These are phyloP conservation scores for Acipenser transmontanus DNA, from an alignment of 2,797 vertebrate genomes.

Conservation along the genomic window DNA sequence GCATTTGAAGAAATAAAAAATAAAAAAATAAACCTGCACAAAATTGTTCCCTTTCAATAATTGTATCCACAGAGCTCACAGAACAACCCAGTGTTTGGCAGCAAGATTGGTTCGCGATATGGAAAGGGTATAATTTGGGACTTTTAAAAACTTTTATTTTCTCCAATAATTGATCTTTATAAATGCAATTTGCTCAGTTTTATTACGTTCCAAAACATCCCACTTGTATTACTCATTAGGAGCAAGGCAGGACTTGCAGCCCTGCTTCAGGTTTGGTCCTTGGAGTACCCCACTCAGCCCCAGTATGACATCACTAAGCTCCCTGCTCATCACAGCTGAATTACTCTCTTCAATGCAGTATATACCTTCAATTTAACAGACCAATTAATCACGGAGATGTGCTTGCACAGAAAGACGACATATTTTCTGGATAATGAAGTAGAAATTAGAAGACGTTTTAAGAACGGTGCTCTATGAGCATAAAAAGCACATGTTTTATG, in stretches of 20 bases:
- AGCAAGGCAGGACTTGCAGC: conserved; percentile 21
- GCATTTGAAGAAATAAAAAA: too few species aligned
- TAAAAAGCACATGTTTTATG: conserved; percentile 26
- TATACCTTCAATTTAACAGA: conserved; percentile 49
- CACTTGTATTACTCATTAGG: conserved; percentile 31
- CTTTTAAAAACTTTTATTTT: neutral
- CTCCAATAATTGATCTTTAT: neutral
- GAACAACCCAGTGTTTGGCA: too few species aligned
- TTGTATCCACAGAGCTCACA: too few species aligned
- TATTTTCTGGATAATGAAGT: conserved; percentile 57
- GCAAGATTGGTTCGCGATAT: too few species aligned
- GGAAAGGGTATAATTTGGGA: too few species aligned
- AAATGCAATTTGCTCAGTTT: neutral
- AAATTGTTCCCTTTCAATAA: too few species aligned
- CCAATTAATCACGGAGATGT: conserved; percentile 55
- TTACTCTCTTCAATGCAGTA: conserved; percentile 37
- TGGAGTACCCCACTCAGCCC: conserved; percentile 35
- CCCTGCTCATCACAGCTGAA: conserved; percentile 31
- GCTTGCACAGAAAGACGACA: conserved; percentile 57
- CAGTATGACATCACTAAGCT: conserved; percentile 27
- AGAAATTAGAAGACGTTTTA: conserved; percentile 44
- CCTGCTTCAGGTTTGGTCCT: conserved; percentile 24
- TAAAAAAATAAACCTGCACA: too few species aligned
- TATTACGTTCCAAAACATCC: conserved; percentile 17
- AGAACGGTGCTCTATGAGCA: conserved; percentile 35